Evolutionary conservation across 2,797 vertebrate species (phyloP), one percentile per base, ranked within the genome.

Genomic region (Hyperoplus immaculatus): DNA sequence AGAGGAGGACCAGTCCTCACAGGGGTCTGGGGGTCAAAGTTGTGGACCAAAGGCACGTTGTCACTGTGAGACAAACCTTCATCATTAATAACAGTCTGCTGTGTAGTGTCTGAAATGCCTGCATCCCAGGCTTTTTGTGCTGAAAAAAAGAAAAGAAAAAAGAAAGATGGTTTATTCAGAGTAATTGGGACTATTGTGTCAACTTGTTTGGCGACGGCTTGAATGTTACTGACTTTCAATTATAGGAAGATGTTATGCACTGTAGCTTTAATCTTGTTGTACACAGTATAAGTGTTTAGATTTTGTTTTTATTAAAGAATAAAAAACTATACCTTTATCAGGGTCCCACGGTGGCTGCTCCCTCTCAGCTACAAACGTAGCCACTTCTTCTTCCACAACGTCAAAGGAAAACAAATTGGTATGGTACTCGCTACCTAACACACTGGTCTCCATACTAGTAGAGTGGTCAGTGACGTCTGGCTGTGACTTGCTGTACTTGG

Each of bases 291-390:
- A 29, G 29, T 29, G 29, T 21, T 21, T 43, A 43, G 6, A n/a
- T n/a, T 36, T 5, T 29, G 0, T 12, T 8, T 43, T 43, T 3
- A 56, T 6, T 21, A 21, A 56, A 36, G n/a, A 65, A 29, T 53
- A 66, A 62, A 29, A 70, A 6, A 12, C 11, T 14, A 72, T 79
- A 93, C 90, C 90, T 87, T 75, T 41, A 65, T 76, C 13, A 1
- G 46, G 57, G 29, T 8, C 41, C 64, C 49, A n/a, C 46, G 8
- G 47, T 0, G 11, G 51, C 9, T 10, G 42, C 29, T 79, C 53
- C 6, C 0, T 58, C 56, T 86, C 66, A 5, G 45, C 42, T 16
- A 73, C 54, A 12, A 66, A 6, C 39, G 63, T 21, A 69, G 12
- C 13, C 51, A 15, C 63, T 9, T 82, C 64, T 14, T 75, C 57